phyloP scores from a whole-genome alignment of 2,797 vertebrate genomes.

The Apogon hyalosoma region DNA sequence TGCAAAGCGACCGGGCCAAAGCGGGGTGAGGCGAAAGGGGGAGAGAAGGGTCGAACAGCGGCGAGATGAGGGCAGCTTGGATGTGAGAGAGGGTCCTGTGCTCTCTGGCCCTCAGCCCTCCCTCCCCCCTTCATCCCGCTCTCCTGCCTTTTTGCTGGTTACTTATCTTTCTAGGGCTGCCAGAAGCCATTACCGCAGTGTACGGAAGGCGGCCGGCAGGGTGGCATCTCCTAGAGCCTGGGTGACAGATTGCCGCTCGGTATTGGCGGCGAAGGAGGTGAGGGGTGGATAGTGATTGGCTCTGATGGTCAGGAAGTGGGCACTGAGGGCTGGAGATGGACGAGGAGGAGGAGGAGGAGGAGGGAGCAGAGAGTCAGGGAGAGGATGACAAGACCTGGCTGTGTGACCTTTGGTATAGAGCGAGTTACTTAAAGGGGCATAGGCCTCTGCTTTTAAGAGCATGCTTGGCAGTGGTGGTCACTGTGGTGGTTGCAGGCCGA shows the following conservation, averaged over 20 bases:
- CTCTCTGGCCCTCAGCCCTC: conserved; percentile 79
- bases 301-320: conserved; percentile 94
- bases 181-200: conserved; percentile 98
- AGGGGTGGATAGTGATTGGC: conserved; percentile 93
- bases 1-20: conserved; percentile 96
- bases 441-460: conserved; percentile 78
- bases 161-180: conserved; percentile 89
- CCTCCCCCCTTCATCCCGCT: conserved; percentile 42
- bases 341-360: conserved; percentile 77
- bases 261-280: conserved; percentile 92
- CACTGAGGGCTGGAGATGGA: conserved; percentile 80
- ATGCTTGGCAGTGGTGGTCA: conserved; percentile 80
- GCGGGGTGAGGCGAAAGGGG: conserved; percentile 79
- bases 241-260: conserved; percentile 99
- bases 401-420: conserved; percentile 85
- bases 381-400: conserved; percentile 85
- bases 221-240: conserved; percentile 92
- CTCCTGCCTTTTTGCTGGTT: conserved; percentile 74
- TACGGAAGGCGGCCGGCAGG: conserved; percentile 97
- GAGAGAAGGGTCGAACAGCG: conserved; percentile 69
- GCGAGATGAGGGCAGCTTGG: conserved; percentile 70
- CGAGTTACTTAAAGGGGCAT: conserved; percentile 84
- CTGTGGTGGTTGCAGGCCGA: conserved; percentile 67
- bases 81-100: conserved; percentile 80
- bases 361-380: conserved; percentile 81